Evolutionary conservation across 2,888 invertebrate species (phyloP), one percentile per base, ranked within the genome.

Genomic region (Drosophila anomalata): DNA sequence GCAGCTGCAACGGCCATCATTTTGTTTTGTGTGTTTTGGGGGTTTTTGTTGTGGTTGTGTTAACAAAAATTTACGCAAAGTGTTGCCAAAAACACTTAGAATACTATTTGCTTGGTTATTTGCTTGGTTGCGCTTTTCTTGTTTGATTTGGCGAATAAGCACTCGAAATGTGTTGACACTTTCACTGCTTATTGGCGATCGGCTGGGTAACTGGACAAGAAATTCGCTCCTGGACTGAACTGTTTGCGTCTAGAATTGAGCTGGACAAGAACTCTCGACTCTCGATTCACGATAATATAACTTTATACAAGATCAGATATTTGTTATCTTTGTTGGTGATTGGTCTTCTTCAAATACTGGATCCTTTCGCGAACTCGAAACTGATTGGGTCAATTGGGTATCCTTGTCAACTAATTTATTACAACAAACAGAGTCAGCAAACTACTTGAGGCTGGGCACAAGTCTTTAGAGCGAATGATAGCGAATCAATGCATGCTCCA

Each of bases 1-100:
- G 97, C 97, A 92, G 97, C 96, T 91, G 97, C 96, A 90, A 97
- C 96, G 93, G 96, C 96, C 95, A 97, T 97, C 93, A 93, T 94
- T 90, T 92, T 93, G 86, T 88, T 86, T 81, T 81, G 74, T 75
- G 81, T 88, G 68, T 84, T 78, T 62, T 87, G 74, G 83, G 63
- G 76, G 66, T 79, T 77, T 58, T 82, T 70, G 79, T 58, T 72
- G 68, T 65, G 36, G 46, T 70, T 74, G 52, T 59, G 50, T 71
- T 59, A 66, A 79, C 78, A 88, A 90, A 89, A 89, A 88, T 85
- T 86, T 87, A 84, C 83, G 68, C 79, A 78, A 79, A 82, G 87
- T 85, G 72, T 76, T 73, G 61, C 17, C 54, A 68, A 78, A 81
- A 77, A 81, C 82, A 85, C 87, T 87, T 78, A 76, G 74, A 33